Evolutionary conservation across 2,797 vertebrate genomes (phyloP).

Genomic region (Microchirus variegatus): DNA sequence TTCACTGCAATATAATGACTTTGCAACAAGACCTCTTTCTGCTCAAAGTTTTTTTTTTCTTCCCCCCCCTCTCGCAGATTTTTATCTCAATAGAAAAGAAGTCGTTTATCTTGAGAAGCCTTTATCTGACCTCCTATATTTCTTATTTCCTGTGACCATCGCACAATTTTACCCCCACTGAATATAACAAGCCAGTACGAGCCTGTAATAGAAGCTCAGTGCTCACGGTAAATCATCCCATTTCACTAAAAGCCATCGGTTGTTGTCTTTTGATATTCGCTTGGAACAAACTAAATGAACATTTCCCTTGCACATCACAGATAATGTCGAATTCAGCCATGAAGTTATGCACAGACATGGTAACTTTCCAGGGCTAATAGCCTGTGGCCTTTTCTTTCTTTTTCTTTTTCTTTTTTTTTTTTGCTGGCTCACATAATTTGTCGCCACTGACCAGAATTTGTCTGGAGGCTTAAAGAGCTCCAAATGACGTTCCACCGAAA

Average conservation of each 20-base stretch:
- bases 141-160: slow-evolving; percentile 15
- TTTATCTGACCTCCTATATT: slow-evolving; percentile 7
- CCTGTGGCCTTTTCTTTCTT: slow-evolving; percentile 40
- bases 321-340: slow-evolving; percentile 21
- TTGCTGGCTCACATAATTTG: slow-evolving; percentile 29
- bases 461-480: slow-evolving; percentile 30
- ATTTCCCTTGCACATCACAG: slow-evolving; percentile 22
- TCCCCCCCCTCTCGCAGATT: neutral
- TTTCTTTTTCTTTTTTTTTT: slow-evolving; percentile 1
- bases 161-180: slow-evolving; percentile 15
- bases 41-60: slow-evolving; percentile 26
- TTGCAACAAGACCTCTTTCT: slow-evolving; percentile 41
- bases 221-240: slow-evolving; percentile 8
- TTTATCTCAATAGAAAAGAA: slow-evolving; percentile 27
- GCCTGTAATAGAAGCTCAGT: slow-evolving; percentile 3
- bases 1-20: slow-evolving; percentile 54
- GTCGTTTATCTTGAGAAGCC: slow-evolving; percentile 22
- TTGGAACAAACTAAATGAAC: slow-evolving; percentile 10
- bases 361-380: slow-evolving; percentile 25
- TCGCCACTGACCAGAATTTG: slow-evolving; percentile 39
- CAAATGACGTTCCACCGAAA: slow-evolving; percentile 22
- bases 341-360: slow-evolving; percentile 24
- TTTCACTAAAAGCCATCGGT: slow-evolving; percentile 17
- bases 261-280: slow-evolving; percentile 4
- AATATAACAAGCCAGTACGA: neutral